Evolutionary conservation across 2,888 invertebrate species (phyloP), one percentile per base, ranked within the genome.

Genomic region (Chrysolina americana): DNA sequence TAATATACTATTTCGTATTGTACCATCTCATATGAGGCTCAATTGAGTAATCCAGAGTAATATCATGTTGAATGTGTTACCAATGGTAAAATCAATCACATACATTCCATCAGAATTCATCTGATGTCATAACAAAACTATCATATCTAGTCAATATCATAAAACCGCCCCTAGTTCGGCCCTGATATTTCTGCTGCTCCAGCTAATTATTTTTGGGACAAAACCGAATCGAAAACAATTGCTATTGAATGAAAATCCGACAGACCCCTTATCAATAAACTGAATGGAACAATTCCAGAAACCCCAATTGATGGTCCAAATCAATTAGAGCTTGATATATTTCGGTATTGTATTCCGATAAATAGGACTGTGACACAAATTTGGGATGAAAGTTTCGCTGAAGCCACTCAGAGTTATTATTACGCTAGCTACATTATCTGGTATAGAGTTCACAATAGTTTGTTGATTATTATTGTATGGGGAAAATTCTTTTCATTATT

Each of bases 261-360:
- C 41, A 53, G 68, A 41, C 68, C 68, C 68, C 41, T 66, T 48
- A 68, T 68, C 68, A 53, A 66, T 50, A 17, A 65, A 66, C 28
- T 41, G 44, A 13, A 68, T 53, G 23, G 41, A 68, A 68, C 68
- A 50, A 68, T 71, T 71, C 68, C 28, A 74, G 74, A 63, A 68
- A 68, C 63, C 74, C 65, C 64, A 65, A 73, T 50, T 48, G 62
- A 53, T 47, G 68, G 74, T 56, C 68, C 21, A 68, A 71, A 71
- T 71, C 71, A 74, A 74, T 74, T 74, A 74, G 68, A 71, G 64
- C 71, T 68, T 56, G 71, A 71, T 74, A 74, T 74, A 68, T 68
- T 68, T 68, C 64, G 64, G 56, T 59, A 74, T 74, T 70, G 71
- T 71, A 65, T 63, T 44, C 44, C 36, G 44, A 71, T 71, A 64